Percentiles rank a stretch among this genome's conserved stretches.
Conservation (phyloP, 2,888 invertebrate genomes). For the Idaea dimidiata region DNA sequence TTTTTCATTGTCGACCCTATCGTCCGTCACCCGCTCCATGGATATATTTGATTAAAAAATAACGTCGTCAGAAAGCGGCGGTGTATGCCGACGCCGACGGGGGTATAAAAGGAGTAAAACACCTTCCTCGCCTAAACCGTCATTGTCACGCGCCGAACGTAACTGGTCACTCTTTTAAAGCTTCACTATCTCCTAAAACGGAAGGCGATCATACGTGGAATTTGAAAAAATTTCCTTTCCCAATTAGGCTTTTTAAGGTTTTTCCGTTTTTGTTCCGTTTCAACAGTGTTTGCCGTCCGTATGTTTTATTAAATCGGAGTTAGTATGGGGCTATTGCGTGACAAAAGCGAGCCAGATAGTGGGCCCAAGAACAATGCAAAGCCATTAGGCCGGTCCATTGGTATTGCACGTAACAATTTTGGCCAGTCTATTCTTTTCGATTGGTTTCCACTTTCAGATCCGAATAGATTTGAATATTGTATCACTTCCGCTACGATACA, state of each 20-base stretch:
- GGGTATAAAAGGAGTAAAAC: slow-evolving; percentile 72
- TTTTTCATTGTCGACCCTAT: slow-evolving; percentile 75
- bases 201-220: slow-evolving; percentile 44
- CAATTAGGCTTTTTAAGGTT: slow-evolving; percentile 34
- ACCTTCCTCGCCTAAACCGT: slow-evolving; percentile 69
- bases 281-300: slow-evolving; percentile 48
- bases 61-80: slow-evolving; percentile 79
- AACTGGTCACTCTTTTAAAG: slow-evolving; percentile 56
- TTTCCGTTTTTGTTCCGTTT: slow-evolving; percentile 22
- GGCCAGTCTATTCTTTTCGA: slow-evolving; percentile 59
- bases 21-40: slow-evolving; percentile 77
- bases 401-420: slow-evolving; percentile 39
- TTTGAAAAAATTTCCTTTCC: slow-evolving; percentile 35
- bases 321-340: slow-evolving; percentile 47
- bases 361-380: slow-evolving; percentile 67
- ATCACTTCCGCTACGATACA: not conserved
- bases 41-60: slow-evolving; percentile 83
- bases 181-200: slow-evolving; percentile 66
- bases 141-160: slow-evolving; percentile 67
- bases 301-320: slow-evolving; percentile 67
- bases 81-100: slow-evolving; percentile 52
- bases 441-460: slow-evolving; percentile 52
- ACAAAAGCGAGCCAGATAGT: slow-evolving; percentile 68
- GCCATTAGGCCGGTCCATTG: slow-evolving; percentile 54
- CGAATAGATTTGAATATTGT: slow-evolving; percentile 6